These are phyloP conservation scores for Orgyia antiqua DNA, from an alignment of 2,888 invertebrate genomes.

Conservation along the genomic window DNA sequence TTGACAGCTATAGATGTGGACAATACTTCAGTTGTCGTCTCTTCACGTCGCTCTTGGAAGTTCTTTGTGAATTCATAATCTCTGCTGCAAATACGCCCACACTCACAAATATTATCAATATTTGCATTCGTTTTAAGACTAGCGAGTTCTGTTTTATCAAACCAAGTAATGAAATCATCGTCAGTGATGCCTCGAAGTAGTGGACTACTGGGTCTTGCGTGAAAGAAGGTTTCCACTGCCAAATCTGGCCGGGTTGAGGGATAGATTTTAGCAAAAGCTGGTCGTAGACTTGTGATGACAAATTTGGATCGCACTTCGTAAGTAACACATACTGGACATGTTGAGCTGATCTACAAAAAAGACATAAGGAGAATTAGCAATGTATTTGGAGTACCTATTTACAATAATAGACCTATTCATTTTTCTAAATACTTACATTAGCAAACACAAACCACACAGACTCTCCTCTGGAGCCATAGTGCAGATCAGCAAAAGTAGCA, in stretches of 20 bases:
- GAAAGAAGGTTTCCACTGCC: constrained; percentile 81
- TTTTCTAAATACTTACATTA: constrained; percentile 65
- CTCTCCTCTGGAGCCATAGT: constrained; percentile 79
- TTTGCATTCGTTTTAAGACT: constrained; percentile 62
- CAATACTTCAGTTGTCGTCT: constrained; percentile 10
- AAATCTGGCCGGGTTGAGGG: constrained; percentile 80
- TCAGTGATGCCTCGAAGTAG: constrained; percentile 80
- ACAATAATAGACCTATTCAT: not conserved
- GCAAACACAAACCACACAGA: constrained; percentile 82
- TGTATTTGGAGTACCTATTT: too few species aligned
- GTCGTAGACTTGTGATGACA: constrained; percentile 79
- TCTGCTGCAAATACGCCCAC: constrained; percentile 69
- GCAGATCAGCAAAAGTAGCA: constrained; percentile 77
- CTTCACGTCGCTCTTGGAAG: constrained; percentile 23
- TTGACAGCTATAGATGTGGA: constrained; percentile 11
- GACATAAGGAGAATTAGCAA: not conserved
- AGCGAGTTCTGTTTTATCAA: constrained; percentile 76
- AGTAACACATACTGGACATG: constrained; percentile 80
- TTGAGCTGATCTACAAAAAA: constrained; percentile 69
- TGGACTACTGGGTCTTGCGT: constrained; percentile 78
- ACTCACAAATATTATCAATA: constrained; percentile 75
- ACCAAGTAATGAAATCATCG: constrained; percentile 83
- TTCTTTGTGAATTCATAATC: constrained; percentile 61
- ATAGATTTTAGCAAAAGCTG: constrained; percentile 81
- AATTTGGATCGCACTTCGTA: constrained; percentile 79